Evolutionary conservation across 2,113 vertebrate species (phyloP).

Genomic region (Gallinago media): DNA sequence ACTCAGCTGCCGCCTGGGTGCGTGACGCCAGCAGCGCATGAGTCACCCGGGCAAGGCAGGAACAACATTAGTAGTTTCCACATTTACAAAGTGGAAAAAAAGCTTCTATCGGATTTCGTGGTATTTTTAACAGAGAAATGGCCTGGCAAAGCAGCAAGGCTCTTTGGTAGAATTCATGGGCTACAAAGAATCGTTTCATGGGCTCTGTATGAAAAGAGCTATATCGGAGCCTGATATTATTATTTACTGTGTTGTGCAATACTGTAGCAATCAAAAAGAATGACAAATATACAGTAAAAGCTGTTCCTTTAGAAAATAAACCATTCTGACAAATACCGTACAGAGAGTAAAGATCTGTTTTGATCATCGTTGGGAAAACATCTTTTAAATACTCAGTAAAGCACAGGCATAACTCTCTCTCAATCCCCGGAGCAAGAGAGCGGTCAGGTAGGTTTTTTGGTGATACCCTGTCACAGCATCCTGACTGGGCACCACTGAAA

Average conservation of each 20-base stretch:
- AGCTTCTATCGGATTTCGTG: background rate
- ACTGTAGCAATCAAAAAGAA: background rate
- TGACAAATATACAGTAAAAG: background rate
- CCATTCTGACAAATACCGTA: background rate
- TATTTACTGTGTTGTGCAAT: background rate
- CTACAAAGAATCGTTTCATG: background rate
- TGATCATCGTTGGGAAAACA: background rate
- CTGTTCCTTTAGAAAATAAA: background rate
- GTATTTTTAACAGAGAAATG: background rate
- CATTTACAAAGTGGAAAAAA: background rate
- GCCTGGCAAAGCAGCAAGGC: background rate
- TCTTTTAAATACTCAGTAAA: background rate
- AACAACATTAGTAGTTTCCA: background rate
- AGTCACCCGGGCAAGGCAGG: background rate
- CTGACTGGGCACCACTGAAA: too few relatives aligned
- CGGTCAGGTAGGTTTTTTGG: background rate
- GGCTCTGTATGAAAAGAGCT: background rate
- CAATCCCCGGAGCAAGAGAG: background rate
- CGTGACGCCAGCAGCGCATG: slow-evolving; percentile 37
- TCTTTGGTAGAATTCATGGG: background rate
- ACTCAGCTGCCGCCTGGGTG: background rate
- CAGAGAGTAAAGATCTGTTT: background rate
- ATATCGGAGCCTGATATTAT: background rate
- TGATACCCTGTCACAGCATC: background rate
- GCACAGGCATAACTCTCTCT: background rate